Base-by-base conservation (phyloP, 2,888 invertebrate genomes). In the Tinea pellionella region DNA sequence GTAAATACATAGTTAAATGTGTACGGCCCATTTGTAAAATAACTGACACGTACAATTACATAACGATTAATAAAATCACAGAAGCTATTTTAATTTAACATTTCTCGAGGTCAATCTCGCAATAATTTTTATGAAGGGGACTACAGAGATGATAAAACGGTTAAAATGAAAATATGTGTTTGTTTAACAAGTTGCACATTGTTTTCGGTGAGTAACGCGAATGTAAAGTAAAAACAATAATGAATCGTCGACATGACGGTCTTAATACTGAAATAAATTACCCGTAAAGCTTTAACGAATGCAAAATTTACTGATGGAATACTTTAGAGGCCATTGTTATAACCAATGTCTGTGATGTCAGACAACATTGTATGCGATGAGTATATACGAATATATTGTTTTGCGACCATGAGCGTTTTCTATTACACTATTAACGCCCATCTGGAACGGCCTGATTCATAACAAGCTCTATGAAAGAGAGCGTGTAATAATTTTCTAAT, bases 11-110 rank as follows among this genome's bases (percentile, higher is more conserved):
- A 9, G 30, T 42, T 15, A 59, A 41, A 41, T 41, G n/a, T 15
- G 37, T 37, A 37, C 13, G 57, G 59, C 59, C 42, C 59, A 59
- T 59, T 59, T 18, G 59, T 59, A 41, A 59, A 59, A 59, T 59
- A 41, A 59, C 42, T 41, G 59, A 59, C 41, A 41, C 59, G 11
- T 41, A 42, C 41, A 57, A 57, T 57, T 59, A 59, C 42, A 42
- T n/a, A 37, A 19, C 37, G 37, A 41, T 57, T 59, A 42, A 42
- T 24, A 24, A 53, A 47, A 47, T 47, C n/a, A 53, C 53, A 53
- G 53, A 53, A 53, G 53, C 53, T 53, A 53, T 18, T 53, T 53
- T n/a, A 53, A 53, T 53, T 53, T 53, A 47, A 53, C 24, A 18
- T 19, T 18, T 12, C 6, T 24, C 53, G 53, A 53, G 53, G 53